phyloP scores from a whole-genome alignment of 2,888 invertebrate species.

The Drosophila percnosoma region DNA sequence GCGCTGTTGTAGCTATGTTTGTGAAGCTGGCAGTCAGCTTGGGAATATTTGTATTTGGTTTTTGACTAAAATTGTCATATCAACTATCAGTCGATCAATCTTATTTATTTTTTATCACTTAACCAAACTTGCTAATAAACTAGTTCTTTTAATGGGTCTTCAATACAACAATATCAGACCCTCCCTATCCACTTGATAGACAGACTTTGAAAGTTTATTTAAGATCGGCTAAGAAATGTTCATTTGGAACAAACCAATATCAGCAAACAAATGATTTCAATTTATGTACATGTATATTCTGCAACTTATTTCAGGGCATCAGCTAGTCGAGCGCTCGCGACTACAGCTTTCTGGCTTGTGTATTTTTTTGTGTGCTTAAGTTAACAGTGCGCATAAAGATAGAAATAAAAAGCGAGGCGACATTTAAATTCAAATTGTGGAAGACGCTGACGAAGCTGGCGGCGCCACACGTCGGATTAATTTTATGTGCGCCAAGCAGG shows the following conservation, averaged over 20 bases:
- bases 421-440: conserved; percentile 80
- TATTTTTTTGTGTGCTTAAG: conserved; percentile 53
- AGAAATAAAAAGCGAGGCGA: conserved; percentile 60
- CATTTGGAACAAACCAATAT: not conserved
- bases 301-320: not conserved
- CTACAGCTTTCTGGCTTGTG: not conserved
- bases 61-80: not conserved
- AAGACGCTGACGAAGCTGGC: conserved; percentile 75
- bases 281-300: rapidly evolving
- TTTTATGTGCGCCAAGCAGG: conserved; percentile 75
- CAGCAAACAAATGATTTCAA: not conserved
- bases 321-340: not conserved
- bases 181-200: too few relatives aligned
- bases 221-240: not conserved
- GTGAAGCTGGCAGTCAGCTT: not conserved
- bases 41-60: rapidly evolving
- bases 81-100: not conserved
- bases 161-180: too few relatives aligned
- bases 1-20: not conserved
- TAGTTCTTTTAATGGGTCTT: too few relatives aligned
- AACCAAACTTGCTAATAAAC: too few relatives aligned
- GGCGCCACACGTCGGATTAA: conserved; percentile 83
- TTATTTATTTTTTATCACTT: too few relatives aligned
- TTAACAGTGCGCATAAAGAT: conserved; percentile 65
- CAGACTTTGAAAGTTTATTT: too few relatives aligned